Percentiles rank a stretch among this genome's conserved stretches.
Conservation (phyloP, 92 coral and sea anemone genomes). For the Actinostola sp. region DNA sequence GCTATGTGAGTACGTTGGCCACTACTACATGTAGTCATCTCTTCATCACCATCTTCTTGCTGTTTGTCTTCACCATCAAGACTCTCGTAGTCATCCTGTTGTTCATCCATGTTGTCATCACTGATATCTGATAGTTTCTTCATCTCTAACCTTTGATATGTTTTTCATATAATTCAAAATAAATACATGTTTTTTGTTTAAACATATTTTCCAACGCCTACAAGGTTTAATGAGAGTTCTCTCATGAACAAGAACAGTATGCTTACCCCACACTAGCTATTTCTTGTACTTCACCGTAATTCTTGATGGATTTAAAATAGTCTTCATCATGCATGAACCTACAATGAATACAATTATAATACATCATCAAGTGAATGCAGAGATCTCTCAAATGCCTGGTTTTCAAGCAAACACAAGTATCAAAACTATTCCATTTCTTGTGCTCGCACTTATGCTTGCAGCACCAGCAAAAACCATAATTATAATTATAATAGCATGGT, state of each 20-base stretch:
- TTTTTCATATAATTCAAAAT: too few relatives aligned
- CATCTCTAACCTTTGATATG: constrained; percentile 50
- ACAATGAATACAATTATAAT: neutral
- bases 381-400: too few relatives aligned
- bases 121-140: constrained; percentile 75
- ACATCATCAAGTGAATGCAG: too few relatives aligned
- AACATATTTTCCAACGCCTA: too few relatives aligned
- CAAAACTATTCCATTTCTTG: too few relatives aligned
- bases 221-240: too few relatives aligned
- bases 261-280: constrained; percentile 48
- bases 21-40: constrained; percentile 1
- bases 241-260: too few relatives aligned
- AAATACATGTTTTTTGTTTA: too few relatives aligned
- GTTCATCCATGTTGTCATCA: constrained; percentile 51
- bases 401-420: too few relatives aligned
- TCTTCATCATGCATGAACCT: constrained; percentile 61
- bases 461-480: too few relatives aligned
- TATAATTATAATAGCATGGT: too few relatives aligned
- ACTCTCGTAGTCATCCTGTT: constrained; percentile 35
- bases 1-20: constrained; percentile 50
- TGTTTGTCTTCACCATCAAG: neutral
- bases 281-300: constrained; percentile 51
- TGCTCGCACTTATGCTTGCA: too few relatives aligned
- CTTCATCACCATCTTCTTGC: constrained; percentile 21
- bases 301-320: constrained; percentile 28